phyloP scores from a whole-genome alignment of 2,888 invertebrate species.

The Melipona bicolor region DNA sequence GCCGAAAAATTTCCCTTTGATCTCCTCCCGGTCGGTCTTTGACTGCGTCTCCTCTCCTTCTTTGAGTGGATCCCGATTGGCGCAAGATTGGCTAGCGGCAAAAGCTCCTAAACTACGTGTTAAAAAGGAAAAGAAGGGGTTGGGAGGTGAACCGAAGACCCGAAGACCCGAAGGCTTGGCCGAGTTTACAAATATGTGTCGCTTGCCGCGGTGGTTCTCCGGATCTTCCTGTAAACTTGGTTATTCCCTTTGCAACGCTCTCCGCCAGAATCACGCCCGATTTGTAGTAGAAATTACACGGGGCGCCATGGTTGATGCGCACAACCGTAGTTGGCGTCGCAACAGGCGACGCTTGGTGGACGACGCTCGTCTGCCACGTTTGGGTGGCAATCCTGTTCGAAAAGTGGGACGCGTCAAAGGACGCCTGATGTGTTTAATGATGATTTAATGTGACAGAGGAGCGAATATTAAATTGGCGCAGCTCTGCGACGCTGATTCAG shows the following conservation, averaged over 20 bases:
- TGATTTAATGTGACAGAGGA: not conserved
- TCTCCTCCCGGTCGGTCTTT: not conserved
- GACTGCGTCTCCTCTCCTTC: conserved; percentile 9
- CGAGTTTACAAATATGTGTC: conserved; percentile 60
- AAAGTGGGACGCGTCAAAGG: conserved; percentile 11
- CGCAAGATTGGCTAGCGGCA: conserved; percentile 52
- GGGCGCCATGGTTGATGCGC: conserved; percentile 25
- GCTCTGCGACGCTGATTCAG: not conserved
- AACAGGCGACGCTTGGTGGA: conserved; percentile 32
- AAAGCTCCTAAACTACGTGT: conserved; percentile 49
- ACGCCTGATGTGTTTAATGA: conserved; percentile 9
- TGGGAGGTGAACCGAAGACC: conserved; percentile 29
- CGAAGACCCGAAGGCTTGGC: conserved; percentile 45
- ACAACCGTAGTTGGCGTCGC: not conserved
- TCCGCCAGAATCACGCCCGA: not conserved
- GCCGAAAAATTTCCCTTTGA: conserved; percentile 31
- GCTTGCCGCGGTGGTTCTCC: conserved; percentile 22
- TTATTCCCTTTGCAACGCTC: conserved; percentile 48
- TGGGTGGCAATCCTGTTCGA: not conserved
- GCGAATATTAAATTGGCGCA: too few species aligned
- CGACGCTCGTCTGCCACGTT: conserved; percentile 8
- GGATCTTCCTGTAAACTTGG: conserved; percentile 58
- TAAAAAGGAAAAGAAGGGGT: conserved; percentile 31
- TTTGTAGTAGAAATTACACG: conserved; percentile 26
- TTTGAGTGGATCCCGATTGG: conserved; percentile 31